Evolutionary conservation across 2,888 invertebrate genomes (phyloP).

Genomic region (Tupiocoris notatus): DNA sequence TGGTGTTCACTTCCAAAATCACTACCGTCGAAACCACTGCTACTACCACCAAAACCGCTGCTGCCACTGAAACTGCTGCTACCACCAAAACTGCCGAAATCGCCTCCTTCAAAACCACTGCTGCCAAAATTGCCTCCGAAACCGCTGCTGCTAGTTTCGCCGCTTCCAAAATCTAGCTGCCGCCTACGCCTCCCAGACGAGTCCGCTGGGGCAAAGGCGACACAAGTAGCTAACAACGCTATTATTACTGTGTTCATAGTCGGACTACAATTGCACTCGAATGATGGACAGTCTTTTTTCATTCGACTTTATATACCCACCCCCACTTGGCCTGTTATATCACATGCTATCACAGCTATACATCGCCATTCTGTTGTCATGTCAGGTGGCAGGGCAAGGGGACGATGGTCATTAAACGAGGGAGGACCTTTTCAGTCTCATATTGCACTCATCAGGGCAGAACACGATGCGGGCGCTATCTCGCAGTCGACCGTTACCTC

Average conservation of each 20-base stretch:
- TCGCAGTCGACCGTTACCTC: not conserved
- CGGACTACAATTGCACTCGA: constrained; percentile 10
- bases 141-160: not conserved
- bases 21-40: not conserved
- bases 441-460: constrained; percentile 9
- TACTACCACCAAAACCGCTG: not conserved
- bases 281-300: not conserved
- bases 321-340: constrained; percentile 13
- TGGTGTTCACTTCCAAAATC: constrained; percentile 16
- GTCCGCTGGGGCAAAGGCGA: not conserved
- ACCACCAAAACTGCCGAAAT: not conserved
- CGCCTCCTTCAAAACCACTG: not conserved
- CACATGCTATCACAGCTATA: not conserved
- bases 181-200: constrained; percentile 1
- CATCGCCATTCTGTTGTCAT: not conserved
- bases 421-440: not conserved
- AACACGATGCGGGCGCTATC: not conserved
- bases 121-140: constrained; percentile 6
- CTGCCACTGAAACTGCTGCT: not conserved
- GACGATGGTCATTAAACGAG: not conserved
- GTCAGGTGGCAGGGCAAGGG: not conserved
- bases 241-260: not conserved
- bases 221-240: not conserved
- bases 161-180: constrained; percentile 5
- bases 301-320: constrained; percentile 20